A percentile compares a stretch with the other conserved stretches of the same genome.
Evolutionary conservation across 2,797 vertebrate species (phyloP).

Genomic region (Menidia menidia): DNA sequence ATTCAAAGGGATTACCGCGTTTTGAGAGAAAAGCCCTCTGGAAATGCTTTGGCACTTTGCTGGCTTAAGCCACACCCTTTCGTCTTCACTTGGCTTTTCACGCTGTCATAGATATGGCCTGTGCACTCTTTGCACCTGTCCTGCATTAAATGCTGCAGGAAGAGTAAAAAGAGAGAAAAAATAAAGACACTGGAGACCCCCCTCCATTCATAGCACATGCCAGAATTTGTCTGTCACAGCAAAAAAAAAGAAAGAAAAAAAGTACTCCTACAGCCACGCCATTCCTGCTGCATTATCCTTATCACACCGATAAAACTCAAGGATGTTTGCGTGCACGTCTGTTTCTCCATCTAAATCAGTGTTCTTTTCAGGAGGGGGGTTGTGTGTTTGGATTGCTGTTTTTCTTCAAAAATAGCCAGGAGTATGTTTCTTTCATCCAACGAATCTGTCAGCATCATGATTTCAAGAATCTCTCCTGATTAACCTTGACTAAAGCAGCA

Average conservation of each 20-base stretch:
- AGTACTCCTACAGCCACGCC: conserved; percentile 43
- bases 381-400: conserved; percentile 29
- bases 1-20: conserved; percentile 29
- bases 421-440: not conserved
- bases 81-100: conserved; percentile 44
- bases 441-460: not conserved
- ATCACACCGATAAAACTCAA: conserved; percentile 63
- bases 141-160: conserved; percentile 46
- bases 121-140: conserved; percentile 62
- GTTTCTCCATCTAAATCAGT: conserved; percentile 13
- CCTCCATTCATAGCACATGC: conserved; percentile 30
- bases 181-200: conserved; percentile 6
- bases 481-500: not conserved
- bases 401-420: not conserved
- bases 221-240: conserved; percentile 70
- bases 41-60: conserved; percentile 46
- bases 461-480: too few relatives aligned
- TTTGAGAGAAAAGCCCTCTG: conserved; percentile 39
- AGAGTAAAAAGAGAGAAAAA: conserved; percentile 17
- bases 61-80: conserved; percentile 38
- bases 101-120: conserved; percentile 55
- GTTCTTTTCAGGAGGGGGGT: conserved; percentile 8
- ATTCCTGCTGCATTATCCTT: conserved; percentile 49
- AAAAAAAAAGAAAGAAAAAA: conserved; percentile 42
- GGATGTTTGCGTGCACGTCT: conserved; percentile 37